Evolutionary conservation across 2,888 invertebrate genomes (phyloP).

Genomic region (Tachina grossa): DNA sequence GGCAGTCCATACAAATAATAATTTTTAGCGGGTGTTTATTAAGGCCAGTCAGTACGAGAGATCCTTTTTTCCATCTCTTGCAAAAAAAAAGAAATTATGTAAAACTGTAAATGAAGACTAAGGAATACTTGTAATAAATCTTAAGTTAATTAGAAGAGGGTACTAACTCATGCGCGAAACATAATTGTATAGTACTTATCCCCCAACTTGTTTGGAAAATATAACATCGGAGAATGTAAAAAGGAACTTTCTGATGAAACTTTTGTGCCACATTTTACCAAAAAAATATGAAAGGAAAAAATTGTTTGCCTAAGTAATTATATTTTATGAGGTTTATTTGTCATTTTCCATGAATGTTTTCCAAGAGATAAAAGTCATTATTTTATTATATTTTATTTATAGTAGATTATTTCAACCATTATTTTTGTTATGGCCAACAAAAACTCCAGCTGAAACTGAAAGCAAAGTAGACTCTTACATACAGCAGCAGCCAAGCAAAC

Average conservation of each 20-base stretch:
- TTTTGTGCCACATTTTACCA: constrained; percentile 5
- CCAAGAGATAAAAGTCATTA: constrained; percentile 77
- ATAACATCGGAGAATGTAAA: constrained; percentile 2
- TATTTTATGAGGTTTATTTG: constrained; percentile 81
- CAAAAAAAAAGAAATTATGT: constrained; percentile 41
- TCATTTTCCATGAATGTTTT: constrained; percentile 78
- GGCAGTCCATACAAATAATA: constrained; percentile 54
- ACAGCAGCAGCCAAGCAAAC: constrained; percentile 22
- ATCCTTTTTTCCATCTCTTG: constrained; percentile 36
- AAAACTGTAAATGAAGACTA: constrained; percentile 28
- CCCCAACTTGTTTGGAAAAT: constrained; percentile 9
- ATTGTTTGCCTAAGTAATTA: constrained; percentile 78
- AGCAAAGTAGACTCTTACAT: constrained; percentile 70
- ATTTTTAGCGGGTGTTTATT: constrained; percentile 68
- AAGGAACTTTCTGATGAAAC: background rate
- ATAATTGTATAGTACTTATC: constrained; percentile 59
- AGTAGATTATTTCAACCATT: constrained; percentile 52
- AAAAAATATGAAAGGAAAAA: constrained; percentile 41
- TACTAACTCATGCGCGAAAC: constrained; percentile 78
- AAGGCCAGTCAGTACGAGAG: constrained; percentile 44
- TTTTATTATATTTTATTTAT: constrained; percentile 70
- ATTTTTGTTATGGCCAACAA: constrained; percentile 55
- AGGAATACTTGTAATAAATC: constrained; percentile 78
- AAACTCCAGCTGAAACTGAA: constrained; percentile 35
- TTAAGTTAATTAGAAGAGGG: constrained; percentile 80